Conservation (phyloP, 2,113 vertebrate species). For the zebrafish (Danio rerio) region GRCz12tu NC_133189.1:29459001-29459500, state of each 20-base stretch:
- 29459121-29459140: conserved; percentile 24
- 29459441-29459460: neutral
- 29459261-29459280: neutral
- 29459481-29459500: neutral
- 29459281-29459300: neutral
- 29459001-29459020: conserved; percentile 57
- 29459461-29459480: neutral
- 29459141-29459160: conserved; percentile 2
- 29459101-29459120: conserved; percentile 21
- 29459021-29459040: conserved; percentile 47
- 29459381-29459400: neutral
- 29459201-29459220: neutral
- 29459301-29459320: neutral
- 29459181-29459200: conserved; percentile 24
- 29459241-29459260: neutral
- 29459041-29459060: conserved; percentile 54
- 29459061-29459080: conserved; percentile 48
- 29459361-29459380: neutral
- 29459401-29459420: neutral
- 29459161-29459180: conserved; percentile 42
- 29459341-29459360: neutral
- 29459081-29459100: conserved; percentile 43
- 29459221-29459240: neutral
- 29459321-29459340: neutral
- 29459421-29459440: neutral